A percentile compares a stretch with the other conserved stretches of the same genome.
phyloP scores from a whole-genome alignment of 1,140 invertebrate genomes.

The Pogonognathellus flavescens region DNA sequence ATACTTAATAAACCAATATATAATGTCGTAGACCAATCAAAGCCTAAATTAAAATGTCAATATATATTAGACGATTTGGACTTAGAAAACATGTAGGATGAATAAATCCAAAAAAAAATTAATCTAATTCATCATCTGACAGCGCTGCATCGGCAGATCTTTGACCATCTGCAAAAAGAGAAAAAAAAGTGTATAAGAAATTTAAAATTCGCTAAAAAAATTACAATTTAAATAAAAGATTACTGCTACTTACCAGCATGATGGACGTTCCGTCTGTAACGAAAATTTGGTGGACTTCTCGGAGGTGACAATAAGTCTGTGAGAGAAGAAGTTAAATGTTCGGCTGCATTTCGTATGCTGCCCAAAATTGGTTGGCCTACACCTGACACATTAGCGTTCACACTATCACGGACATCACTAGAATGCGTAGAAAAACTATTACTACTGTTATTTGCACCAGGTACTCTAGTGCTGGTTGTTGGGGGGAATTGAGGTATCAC shows the following conservation, averaged over 20 bases:
- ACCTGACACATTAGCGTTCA: not conserved
- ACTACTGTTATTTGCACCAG: conserved; percentile 5
- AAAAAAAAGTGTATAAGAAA: not conserved
- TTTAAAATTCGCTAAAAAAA: not conserved
- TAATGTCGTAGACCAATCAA: conserved; percentile 1
- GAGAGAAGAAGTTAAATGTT: conserved; percentile 15
- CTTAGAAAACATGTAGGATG: conserved; percentile 8
- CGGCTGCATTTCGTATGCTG: conserved; percentile 21
- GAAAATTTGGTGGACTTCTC: not conserved
- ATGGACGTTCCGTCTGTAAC: not conserved
- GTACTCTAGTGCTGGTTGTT: not conserved
- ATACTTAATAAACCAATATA: not conserved
- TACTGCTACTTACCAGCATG: not conserved
- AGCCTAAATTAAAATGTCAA: conserved; percentile 22
- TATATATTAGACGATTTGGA: not conserved
- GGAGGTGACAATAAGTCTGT: conserved; percentile 26
- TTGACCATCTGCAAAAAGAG: not conserved
- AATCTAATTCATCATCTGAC: conserved; percentile 28
- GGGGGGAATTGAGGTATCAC: conserved; percentile 6
- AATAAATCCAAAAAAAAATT: not conserved
- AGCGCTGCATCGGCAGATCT: not conserved
- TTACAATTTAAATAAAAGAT: not conserved
- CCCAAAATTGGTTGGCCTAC: conserved; percentile 22
- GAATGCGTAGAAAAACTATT: conserved; percentile 3
- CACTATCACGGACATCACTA: conserved; percentile 38